Evolutionary conservation across 2,888 invertebrate species (phyloP), one percentile per base, ranked within the genome.

Genomic region (Argynnis bischoffii): DNA sequence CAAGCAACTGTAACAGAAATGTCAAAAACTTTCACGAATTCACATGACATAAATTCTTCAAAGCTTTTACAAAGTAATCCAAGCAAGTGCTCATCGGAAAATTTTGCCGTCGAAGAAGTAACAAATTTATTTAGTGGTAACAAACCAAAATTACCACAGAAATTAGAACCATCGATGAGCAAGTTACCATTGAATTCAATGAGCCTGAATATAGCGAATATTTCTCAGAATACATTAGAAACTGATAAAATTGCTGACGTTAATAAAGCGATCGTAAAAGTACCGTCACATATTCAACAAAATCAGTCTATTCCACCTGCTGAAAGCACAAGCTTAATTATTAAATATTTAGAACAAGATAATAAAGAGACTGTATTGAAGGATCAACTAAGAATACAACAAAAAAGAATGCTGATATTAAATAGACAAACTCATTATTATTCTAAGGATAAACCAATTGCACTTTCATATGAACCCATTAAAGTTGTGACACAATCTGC

Each of bases 401-500:
- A 75, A 41, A 91, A 91, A 77, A 82, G 90, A 3, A 72, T 83
- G 60, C 81, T 82, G 51, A 81, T 92, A 73, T 69, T 88, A 21
- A 87, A 87, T 74, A 83, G 89, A 73, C 76, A 83, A 74, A 77
- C 82, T 64, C 77, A 69, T 53, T 80, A 84, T 74, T 70, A 72
- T 18, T 81, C 76, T 67, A 71, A 75, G 54, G 70, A 76, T 50
- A 77, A 80, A 55, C 78, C 85, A 0, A 92, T 91, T 67, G 80
- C 89, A 14, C 77, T 92, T 47, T 74, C 75, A 15, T 90, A 87
- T 74, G 69, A 74, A 48, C 84, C 88, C 35, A 70, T 77, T 51
- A 66, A 69, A 55, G 18, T n/a, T 15, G 31, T 35, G 51, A 72
- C 66, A 41, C 13, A 57, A 55, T 54, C 55, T 53, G 61, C 48